A percentile compares a stretch with the other conserved stretches of the same genome.
These are phyloP conservation scores for Hylaeus anthracinus DNA, from an alignment of 1,140 invertebrate species.

Conservation along the genomic window DNA sequence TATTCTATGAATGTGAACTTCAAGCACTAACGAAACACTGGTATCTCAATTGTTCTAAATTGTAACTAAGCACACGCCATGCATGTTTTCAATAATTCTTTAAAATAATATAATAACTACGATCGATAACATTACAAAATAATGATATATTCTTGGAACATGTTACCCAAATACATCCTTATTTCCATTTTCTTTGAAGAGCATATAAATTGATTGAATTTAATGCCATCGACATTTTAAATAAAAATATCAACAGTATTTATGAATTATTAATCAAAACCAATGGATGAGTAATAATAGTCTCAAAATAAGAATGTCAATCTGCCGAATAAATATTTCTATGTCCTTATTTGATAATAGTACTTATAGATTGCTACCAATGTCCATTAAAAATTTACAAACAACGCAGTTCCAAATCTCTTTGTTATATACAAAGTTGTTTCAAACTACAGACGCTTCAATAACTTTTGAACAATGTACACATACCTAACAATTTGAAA, in stretches of 20 bases:
- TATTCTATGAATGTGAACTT: constrained; percentile 15
- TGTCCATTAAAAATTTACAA: not conserved
- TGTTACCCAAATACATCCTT: constrained; percentile 7
- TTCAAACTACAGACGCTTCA: not conserved
- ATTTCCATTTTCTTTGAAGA: not conserved
- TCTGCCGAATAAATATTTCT: not conserved
- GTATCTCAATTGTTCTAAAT: constrained; percentile 20
- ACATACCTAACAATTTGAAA: constrained; percentile 7
- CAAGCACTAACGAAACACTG: constrained; percentile 23
- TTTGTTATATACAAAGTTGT: constrained; percentile 11
- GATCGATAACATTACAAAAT: not conserved
- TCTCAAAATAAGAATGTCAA: not conserved
- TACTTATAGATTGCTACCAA: not conserved
- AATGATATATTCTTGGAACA: constrained; percentile 8
- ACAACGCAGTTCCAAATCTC: not conserved
- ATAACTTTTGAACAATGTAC: constrained; percentile 2
- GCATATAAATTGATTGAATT: not conserved
- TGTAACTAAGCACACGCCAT: constrained; percentile 44
- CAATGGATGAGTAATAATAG: not conserved
- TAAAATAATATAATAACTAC: constrained; percentile 22
- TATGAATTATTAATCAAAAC: not conserved
- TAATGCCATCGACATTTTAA: not conserved
- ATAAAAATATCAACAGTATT: not conserved
- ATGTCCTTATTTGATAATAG: not conserved
- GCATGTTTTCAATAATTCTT: constrained; percentile 33